Evolutionary conservation across 2,113 vertebrate species (phyloP).

Genomic region (Brachyhypopomus occidentalis): DNA sequence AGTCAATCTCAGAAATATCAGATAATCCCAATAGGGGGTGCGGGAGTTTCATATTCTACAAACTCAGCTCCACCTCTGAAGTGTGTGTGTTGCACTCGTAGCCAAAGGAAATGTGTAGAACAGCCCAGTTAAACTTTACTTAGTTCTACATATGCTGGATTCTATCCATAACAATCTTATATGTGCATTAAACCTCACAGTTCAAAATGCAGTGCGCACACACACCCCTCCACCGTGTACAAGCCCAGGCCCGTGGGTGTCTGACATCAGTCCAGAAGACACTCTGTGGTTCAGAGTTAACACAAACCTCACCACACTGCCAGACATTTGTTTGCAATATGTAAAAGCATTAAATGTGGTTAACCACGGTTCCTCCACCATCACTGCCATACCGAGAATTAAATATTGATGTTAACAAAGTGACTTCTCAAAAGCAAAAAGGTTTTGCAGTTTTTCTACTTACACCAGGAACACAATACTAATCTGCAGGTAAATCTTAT

Average conservation of each 20-base stretch:
- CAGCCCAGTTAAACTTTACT: no score
- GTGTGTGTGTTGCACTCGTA: background rate
- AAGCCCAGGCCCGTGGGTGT: background rate
- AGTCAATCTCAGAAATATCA: constrained; percentile 54
- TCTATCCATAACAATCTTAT: no score
- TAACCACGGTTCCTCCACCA: background rate
- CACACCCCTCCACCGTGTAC: background rate
- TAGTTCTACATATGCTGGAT: no score
- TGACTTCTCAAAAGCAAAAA: background rate
- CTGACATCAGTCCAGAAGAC: background rate
- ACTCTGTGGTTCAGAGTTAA: background rate
- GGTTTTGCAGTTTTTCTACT: background rate
- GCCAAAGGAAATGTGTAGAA: background rate
- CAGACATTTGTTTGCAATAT: background rate
- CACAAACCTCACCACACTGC: background rate
- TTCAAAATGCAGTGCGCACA: no score
- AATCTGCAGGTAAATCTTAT: background rate
- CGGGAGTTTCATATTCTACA: background rate
- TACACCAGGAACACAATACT: no score
- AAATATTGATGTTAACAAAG: background rate
- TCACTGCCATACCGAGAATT: background rate
- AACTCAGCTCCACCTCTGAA: constrained; percentile 56
- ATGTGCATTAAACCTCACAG: no score
- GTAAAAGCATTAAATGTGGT: constrained; percentile 21
- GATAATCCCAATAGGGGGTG: constrained; percentile 18